A percentile compares a stretch with the other conserved stretches of the same genome.
Evolutionary conservation across 2,888 invertebrate species (phyloP).

Genomic region (Junonia oenone): DNA sequence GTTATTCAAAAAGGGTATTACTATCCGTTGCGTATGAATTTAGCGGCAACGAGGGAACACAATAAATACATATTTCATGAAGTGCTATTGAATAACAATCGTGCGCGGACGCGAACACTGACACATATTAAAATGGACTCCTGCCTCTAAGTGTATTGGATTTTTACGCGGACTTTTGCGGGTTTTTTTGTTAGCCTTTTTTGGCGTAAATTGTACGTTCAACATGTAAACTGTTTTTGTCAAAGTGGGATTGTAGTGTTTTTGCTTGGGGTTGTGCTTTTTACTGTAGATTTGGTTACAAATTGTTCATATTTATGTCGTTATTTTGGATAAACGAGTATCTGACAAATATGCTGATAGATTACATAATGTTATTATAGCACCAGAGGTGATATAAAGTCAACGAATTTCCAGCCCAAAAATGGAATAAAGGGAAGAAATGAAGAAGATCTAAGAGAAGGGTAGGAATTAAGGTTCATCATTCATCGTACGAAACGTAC

Average conservation of each 20-base stretch:
- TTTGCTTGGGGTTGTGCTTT: background rate
- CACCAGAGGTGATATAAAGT: too few species aligned
- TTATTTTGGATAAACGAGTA: too few species aligned
- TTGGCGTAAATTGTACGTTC: background rate
- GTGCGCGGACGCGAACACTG: constrained; percentile 38
- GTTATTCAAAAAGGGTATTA: background rate
- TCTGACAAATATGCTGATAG: too few species aligned
- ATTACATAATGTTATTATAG: too few species aligned
- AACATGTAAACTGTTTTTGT: background rate
- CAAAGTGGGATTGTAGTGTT: background rate
- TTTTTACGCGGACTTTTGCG: constrained; percentile 28
- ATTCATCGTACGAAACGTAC: too few species aligned
- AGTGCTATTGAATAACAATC: constrained; percentile 64
- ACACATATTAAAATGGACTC: constrained; percentile 55
- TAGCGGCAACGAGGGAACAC: constrained; percentile 38
- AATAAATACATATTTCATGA: constrained; percentile 71
- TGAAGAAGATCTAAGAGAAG: too few species aligned
- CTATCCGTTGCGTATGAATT: constrained; percentile 43
- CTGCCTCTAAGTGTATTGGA: constrained; percentile 40
- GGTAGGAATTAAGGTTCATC: too few species aligned
- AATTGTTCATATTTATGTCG: too few species aligned
- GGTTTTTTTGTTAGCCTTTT: constrained; percentile 12
- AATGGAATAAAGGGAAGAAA: too few species aligned
- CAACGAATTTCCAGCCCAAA: too few species aligned
- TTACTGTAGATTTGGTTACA: too few species aligned